Evolutionary conservation across 92 coral and sea anemone species (phyloP), one percentile per base, ranked within the genome.

Genomic region (Pocillopora grandis): DNA sequence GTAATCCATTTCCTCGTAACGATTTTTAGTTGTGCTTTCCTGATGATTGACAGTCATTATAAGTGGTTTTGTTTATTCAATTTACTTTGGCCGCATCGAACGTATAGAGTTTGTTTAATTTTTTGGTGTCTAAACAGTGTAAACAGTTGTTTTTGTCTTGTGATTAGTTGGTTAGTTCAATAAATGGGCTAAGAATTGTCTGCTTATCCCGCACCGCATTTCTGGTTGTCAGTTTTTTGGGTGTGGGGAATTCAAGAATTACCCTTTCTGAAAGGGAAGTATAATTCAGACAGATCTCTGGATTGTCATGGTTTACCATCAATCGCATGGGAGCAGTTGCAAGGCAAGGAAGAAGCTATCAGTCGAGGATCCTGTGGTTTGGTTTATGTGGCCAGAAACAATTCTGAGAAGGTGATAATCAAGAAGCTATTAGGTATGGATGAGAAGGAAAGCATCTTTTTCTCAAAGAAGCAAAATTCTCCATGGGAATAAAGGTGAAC

Each of bases 401-500:
- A 42, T 42, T 42, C 49, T 42, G 49, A 42, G 49, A 42, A 42
- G 49, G 49, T 42, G 1, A 7, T 42, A 3, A 42, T 42, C 49
- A 42, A 42, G 7, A 42, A 42, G 66, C 74, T 86, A 33, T n/a
- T 78, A 27, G 70, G 75, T 27, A 37, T 69, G 27, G 84, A 72
- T 16, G 76, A 86, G 18, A 58, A 48, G 62, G 80, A 78, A 70
- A 70, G 75, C 80, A 74, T 11, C 80, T 81, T 2, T 89, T 89
- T 10, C 15, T 89, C 3, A 89, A 76, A 61, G 92, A 89, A 66
- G 92, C 93, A 18, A 76, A 20, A 76, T 89, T 59, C 65, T 80
- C 17, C 85, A 86, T 13, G 85, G 90, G 31, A 79, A 72, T 2
- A 61, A 78, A 55, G 77, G 84, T 68, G 75, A 74, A 36, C 78